Evolutionary conservation across 2,888 invertebrate species (phyloP).

Genomic region (Carabus problematicus): DNA sequence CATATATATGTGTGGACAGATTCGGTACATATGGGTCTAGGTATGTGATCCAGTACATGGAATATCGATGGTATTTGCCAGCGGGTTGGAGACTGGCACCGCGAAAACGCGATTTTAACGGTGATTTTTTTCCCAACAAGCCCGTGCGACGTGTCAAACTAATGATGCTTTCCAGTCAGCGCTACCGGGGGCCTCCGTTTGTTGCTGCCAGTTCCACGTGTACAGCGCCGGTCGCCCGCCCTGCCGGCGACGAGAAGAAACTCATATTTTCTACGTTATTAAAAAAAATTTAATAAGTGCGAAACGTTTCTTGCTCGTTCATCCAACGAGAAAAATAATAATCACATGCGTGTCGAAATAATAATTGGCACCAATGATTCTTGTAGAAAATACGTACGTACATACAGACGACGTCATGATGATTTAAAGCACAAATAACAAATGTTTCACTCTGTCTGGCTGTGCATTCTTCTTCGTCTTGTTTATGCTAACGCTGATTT

Average conservation of each 20-base stretch:
- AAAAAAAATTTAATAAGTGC: conserved; percentile 42
- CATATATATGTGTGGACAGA: too few species aligned
- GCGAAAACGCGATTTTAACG: conserved; percentile 49
- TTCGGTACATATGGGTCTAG: too few species aligned
- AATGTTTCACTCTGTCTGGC: background rate
- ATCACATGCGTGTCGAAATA: conserved; percentile 36
- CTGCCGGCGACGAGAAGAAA: conserved; percentile 8
- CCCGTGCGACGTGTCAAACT: conserved; percentile 55
- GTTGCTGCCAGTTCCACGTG: background rate
- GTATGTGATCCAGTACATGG: background rate
- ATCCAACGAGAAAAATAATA: conserved; percentile 18
- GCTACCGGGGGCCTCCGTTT: background rate
- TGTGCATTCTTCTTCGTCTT: background rate
- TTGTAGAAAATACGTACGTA: background rate
- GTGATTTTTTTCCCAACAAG: conserved; percentile 49
- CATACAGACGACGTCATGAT: background rate
- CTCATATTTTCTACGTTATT: conserved; percentile 42
- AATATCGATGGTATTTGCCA: background rate
- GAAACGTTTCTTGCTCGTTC: conserved; percentile 23
- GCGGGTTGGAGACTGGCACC: conserved; percentile 18
- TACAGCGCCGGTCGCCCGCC: background rate
- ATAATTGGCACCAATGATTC: conserved; percentile 20
- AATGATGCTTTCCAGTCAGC: conserved; percentile 53
- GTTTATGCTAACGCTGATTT: background rate
- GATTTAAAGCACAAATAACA: background rate